phyloP scores from a whole-genome alignment of 2,113 vertebrate species.

The Tragulus kanchil region DNA sequence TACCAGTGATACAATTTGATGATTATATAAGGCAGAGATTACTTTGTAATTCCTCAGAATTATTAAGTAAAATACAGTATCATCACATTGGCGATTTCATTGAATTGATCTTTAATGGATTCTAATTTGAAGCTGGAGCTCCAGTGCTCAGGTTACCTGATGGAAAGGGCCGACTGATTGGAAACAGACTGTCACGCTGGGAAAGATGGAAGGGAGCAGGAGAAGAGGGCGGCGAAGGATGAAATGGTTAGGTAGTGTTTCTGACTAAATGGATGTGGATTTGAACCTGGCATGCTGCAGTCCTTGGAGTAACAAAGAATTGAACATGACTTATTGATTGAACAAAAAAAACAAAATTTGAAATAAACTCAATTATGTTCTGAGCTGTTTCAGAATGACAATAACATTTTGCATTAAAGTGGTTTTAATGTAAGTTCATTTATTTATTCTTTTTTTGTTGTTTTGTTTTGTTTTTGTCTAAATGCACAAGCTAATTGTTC shows the following conservation, averaged over 20 bases:
- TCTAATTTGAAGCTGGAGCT: neutral
- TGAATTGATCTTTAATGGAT: neutral
- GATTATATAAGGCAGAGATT: constrained; percentile 52
- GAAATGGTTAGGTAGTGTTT: neutral
- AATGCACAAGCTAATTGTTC: neutral
- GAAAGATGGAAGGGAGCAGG: neutral
- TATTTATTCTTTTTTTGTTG: neutral
- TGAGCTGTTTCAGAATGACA: neutral
- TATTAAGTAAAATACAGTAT: neutral
- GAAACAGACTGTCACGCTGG: neutral
- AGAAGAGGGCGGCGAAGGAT: neutral
- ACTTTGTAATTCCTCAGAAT: constrained; percentile 41
- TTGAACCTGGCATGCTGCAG: neutral
- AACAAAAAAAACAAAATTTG: neutral
- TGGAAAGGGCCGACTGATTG: neutral
- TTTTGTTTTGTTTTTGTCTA: too few species aligned
- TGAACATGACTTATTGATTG: neutral
- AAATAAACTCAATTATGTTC: constrained; percentile 8
- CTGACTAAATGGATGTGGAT: neutral
- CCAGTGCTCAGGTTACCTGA: neutral
- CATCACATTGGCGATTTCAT: neutral
- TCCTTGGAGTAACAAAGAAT: neutral
- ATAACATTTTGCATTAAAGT: neutral
- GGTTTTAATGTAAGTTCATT: neutral
- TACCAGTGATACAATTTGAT: constrained; percentile 21